A percentile compares a stretch with the other conserved stretches of the same genome.
These are phyloP conservation scores for Amazona ochrocephala DNA, from an alignment of 2,797 vertebrate species.

Conservation along the genomic window DNA sequence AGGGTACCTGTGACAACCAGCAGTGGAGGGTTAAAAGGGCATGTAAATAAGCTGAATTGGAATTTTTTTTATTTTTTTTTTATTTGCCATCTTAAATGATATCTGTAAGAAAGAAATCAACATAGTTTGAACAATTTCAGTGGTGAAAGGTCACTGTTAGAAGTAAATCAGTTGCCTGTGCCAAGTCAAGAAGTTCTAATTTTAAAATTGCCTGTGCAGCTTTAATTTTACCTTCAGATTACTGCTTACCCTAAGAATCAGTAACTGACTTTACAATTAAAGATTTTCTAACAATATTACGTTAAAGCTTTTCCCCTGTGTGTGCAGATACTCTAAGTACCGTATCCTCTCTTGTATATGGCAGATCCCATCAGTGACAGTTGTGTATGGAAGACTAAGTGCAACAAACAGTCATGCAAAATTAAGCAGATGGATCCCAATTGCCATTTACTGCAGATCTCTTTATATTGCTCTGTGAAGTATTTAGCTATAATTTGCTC, in stretches of 20 bases:
- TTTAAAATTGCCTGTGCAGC: not conserved
- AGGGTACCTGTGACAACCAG: not conserved
- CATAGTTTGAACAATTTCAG: not conserved
- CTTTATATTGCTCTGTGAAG: not conserved
- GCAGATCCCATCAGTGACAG: not conserved
- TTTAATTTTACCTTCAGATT: not conserved
- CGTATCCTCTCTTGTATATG: not conserved
- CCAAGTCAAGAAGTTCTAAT: not conserved
- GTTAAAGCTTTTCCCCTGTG: not conserved
- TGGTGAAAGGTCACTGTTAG: not conserved
- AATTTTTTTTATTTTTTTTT: not conserved
- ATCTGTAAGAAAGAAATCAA: not conserved
- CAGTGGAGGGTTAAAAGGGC: not conserved
- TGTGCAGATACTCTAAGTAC: not conserved
- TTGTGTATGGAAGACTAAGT: not conserved
- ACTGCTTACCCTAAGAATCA: not conserved
- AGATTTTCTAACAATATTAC: not conserved
- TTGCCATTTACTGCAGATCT: constrained; percentile 3
- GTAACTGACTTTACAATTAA: not conserved
- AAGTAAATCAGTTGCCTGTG: not conserved
- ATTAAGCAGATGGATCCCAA: not conserved
- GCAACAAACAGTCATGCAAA: not conserved
- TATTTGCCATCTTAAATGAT: not conserved
- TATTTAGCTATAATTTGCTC: constrained; percentile 21
- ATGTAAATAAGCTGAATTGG: not conserved